phyloP scores from a whole-genome alignment of 2,113 vertebrate genomes.

The Ceyx margarethae region DNA sequence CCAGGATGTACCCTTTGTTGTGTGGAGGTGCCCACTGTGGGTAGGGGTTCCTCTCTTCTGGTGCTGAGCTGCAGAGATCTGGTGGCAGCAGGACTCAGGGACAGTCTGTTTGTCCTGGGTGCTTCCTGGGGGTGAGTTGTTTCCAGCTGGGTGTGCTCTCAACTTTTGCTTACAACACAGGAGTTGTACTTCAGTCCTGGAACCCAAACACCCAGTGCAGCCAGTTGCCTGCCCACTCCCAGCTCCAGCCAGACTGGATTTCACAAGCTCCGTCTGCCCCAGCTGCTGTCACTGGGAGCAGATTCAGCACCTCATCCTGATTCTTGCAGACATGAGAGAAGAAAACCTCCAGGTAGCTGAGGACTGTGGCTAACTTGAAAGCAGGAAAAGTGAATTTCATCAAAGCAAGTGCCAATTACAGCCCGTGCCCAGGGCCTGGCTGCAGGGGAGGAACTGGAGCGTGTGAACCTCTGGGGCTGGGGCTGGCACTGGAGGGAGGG shows the following conservation, averaged over 20 bases:
- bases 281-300: neutral
- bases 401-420: neutral
- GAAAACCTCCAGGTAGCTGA: neutral
- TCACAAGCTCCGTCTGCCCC: neutral
- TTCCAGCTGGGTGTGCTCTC: neutral
- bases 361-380: constrained; percentile 5
- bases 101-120: neutral
- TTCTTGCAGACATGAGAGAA: neutral
- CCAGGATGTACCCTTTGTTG: neutral
- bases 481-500: neutral
- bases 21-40: neutral
- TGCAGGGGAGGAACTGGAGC: neutral
- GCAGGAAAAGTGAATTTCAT: constrained; percentile 19
- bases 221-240: rapidly evolving
- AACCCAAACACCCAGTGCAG: neutral
- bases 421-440: neutral
- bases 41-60: neutral
- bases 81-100: neutral
- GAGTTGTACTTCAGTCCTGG: neutral
- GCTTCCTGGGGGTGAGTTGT: neutral
- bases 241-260: neutral
- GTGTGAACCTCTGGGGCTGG: neutral
- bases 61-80: neutral
- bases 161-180: neutral
- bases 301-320: neutral